A percentile compares a stretch with the other conserved stretches of the same genome.
Conservation (phyloP, 2,888 invertebrate genomes). For the Zaprionus bogoriensis region DNA sequence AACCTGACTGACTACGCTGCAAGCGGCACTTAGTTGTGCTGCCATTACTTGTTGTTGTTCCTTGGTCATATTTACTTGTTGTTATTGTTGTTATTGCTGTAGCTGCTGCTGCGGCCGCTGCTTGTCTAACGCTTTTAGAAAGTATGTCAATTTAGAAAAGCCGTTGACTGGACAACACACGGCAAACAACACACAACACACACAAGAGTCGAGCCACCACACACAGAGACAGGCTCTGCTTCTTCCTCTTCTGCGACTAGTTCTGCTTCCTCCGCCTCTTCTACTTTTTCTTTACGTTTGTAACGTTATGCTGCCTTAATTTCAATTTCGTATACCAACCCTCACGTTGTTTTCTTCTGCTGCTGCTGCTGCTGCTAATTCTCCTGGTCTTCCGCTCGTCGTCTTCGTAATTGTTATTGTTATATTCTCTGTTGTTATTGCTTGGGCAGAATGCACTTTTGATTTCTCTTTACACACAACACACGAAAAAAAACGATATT, state of each 20-base stretch:
- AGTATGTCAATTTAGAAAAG: conserved; percentile 78
- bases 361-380: not conserved
- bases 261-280: not conserved
- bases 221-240: conserved; percentile 1
- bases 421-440: conserved; percentile 4
- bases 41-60: conserved; percentile 35
- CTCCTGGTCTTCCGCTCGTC: no score
- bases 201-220: conserved; percentile 12
- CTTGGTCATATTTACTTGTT: conserved; percentile 34
- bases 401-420: not conserved
- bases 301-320: no score
- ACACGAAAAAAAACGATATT: conserved; percentile 43
- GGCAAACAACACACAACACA: conserved; percentile 21
- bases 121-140: conserved; percentile 66
- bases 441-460: conserved; percentile 28
- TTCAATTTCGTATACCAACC: conserved; percentile 43
- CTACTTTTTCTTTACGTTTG: conserved; percentile 4
- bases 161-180: conserved; percentile 65
- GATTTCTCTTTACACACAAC: conserved; percentile 22
- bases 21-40: conserved; percentile 42
- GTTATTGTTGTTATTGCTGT: conserved; percentile 12
- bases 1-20: conserved; percentile 24
- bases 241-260: not conserved
- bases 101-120: conserved; percentile 30
- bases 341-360: conserved; percentile 4